phyloP scores from a whole-genome alignment of 2,113 vertebrate species.

The Neofelis nebulosa region DNA sequence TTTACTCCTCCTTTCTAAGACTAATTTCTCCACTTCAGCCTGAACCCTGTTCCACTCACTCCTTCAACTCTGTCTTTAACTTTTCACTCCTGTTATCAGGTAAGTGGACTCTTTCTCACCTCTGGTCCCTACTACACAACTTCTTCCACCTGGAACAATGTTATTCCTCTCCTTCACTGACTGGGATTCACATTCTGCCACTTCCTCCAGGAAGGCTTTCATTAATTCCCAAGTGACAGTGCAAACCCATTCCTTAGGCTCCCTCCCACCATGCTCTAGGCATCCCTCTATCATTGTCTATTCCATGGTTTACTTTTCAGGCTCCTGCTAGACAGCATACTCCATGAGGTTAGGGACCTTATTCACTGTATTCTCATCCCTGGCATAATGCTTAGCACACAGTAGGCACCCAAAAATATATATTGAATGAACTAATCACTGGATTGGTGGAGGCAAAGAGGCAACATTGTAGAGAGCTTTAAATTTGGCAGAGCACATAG shows the following conservation, averaged over 20 bases:
- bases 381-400: not conserved
- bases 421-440: not conserved
- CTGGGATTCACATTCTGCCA: not conserved
- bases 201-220: not conserved
- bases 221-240: not conserved
- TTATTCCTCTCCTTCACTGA: not conserved
- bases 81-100: not conserved
- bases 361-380: not conserved
- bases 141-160: not conserved
- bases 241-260: not conserved
- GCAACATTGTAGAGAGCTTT: not conserved
- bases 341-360: not conserved
- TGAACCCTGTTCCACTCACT: not conserved
- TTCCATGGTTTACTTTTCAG: not conserved
- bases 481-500: not conserved
- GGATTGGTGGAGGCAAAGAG: not conserved
- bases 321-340: not conserved
- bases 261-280: not conserved
- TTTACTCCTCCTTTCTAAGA: not conserved
- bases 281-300: not conserved
- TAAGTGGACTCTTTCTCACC: not conserved
- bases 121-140: not conserved
- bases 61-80: not conserved
- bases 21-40: not conserved
- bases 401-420: not conserved